A percentile compares a stretch with the other conserved stretches of the same genome.
Evolutionary conservation across 2,888 invertebrate species (phyloP).

Genomic region (Lymantria dispar): DNA sequence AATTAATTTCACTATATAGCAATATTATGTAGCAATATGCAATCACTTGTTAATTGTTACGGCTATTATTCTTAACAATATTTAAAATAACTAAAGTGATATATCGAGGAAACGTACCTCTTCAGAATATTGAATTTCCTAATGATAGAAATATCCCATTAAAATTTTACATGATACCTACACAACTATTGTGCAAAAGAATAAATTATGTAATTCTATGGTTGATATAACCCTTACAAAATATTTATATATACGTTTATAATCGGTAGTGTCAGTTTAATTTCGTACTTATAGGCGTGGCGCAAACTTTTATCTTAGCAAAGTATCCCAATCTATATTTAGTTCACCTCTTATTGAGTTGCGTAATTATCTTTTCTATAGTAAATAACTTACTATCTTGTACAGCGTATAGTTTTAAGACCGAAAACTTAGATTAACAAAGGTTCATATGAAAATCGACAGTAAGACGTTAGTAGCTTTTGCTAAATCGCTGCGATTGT

Average conservation of each 20-base stretch:
- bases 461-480: conserved; percentile 31
- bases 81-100: not conserved
- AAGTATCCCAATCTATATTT: conserved; percentile 22
- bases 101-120: not conserved
- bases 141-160: conserved; percentile 18
- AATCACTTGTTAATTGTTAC: not conserved
- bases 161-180: conserved; percentile 17
- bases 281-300: conserved; percentile 26
- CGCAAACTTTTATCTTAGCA: conserved; percentile 32
- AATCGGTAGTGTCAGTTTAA: not conserved
- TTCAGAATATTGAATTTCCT: not conserved
- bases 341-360: conserved; percentile 33
- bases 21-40: not conserved
- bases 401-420: conserved; percentile 28
- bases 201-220: conserved; percentile 3
- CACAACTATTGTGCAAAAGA: conserved; percentile 26
- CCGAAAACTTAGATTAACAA: conserved; percentile 27
- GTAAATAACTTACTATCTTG: conserved; percentile 26
- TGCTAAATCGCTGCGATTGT: conserved; percentile 24
- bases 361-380: conserved; percentile 32
- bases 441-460: conserved; percentile 18
- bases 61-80: not conserved
- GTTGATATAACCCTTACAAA: not conserved
- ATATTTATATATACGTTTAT: too few species aligned
- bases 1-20: not conserved